These are phyloP conservation scores for Bombyx mandarina DNA, from an alignment of 1,140 invertebrate genomes.

Conservation along the genomic window DNA sequence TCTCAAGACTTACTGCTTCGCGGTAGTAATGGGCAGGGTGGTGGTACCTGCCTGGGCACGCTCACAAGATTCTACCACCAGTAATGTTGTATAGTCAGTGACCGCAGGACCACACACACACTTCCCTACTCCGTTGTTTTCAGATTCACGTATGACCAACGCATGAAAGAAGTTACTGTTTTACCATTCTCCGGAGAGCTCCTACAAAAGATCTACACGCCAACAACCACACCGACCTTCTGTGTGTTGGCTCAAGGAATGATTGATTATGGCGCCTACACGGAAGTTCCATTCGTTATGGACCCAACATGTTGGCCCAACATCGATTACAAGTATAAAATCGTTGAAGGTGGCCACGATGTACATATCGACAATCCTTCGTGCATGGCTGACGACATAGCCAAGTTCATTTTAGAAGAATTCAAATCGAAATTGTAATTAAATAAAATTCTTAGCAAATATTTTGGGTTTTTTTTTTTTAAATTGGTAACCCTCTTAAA, in stretches of 20 bases:
- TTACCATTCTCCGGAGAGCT: constrained; percentile 23
- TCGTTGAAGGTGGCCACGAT: constrained; percentile 31
- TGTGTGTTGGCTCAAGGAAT: constrained; percentile 25
- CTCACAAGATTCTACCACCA: too few relatives aligned
- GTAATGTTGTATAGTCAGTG: too few relatives aligned
- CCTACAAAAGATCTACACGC: constrained; percentile 20
- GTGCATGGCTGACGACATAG: constrained; percentile 14
- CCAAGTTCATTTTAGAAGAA: constrained; percentile 14
- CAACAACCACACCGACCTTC: constrained; percentile 24
- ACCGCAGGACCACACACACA: too few relatives aligned
- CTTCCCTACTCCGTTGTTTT: background rate
- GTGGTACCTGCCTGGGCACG: too few relatives aligned
- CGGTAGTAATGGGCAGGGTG: too few relatives aligned
- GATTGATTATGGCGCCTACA: constrained; percentile 16
- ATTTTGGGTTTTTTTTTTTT: too few relatives aligned
- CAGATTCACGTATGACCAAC: constrained; percentile 46
- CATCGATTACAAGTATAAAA: constrained; percentile 24
- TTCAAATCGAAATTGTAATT: constrained; percentile 13
- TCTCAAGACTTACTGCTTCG: too few relatives aligned
- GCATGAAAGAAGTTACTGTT: constrained; percentile 32
- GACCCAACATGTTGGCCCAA: constrained; percentile 33
- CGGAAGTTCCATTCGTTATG: constrained; percentile 22
- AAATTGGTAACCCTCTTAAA: too few relatives aligned
- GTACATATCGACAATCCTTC: constrained; percentile 34
- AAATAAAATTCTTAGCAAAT: background rate